Percentiles rank a stretch among this genome's conserved stretches.
Evolutionary conservation across 1,140 invertebrate genomes (phyloP).

Genomic region (Drosophila obscura): DNA sequence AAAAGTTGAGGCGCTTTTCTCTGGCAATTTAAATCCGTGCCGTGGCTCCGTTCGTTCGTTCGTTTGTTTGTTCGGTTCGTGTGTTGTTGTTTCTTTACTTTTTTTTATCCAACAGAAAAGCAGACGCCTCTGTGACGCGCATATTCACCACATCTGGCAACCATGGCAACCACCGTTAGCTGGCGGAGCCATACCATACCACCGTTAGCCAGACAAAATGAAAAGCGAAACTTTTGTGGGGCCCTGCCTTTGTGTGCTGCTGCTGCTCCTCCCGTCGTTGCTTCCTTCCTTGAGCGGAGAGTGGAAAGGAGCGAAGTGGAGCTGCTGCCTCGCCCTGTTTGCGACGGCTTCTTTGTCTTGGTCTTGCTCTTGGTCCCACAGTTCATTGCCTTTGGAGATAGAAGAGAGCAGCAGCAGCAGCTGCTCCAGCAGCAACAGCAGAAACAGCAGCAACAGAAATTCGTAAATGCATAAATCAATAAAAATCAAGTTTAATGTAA

Average conservation of each 20-base stretch:
- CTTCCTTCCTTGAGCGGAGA: conserved; percentile 4
- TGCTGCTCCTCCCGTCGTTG: neutral
- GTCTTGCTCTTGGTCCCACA: conserved; percentile 37
- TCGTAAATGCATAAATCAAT: conserved; percentile 50
- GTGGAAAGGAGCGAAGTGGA: neutral
- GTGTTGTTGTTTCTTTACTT: conserved; percentile 15
- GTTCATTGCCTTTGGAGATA: conserved; percentile 61
- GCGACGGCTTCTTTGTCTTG: conserved; percentile 50
- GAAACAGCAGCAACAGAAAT: conserved; percentile 1
- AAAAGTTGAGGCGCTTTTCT: conserved; percentile 16
- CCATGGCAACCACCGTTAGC: conserved; percentile 52
- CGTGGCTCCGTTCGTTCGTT: conserved; percentile 13
- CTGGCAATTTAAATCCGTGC: conserved; percentile 19
- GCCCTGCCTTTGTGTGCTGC: conserved; percentile 32
- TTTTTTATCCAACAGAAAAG: conserved; percentile 32
- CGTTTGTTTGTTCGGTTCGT: conserved; percentile 11
- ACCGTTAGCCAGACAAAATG: conserved; percentile 67
- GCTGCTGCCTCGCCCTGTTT: conserved; percentile 53
- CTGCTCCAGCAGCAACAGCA: neutral
- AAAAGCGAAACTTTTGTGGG: conserved; percentile 72
- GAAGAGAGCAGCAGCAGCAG: conserved; percentile 17
- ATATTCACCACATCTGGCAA: conserved; percentile 68
- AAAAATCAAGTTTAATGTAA: conserved; percentile 33
- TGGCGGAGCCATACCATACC: conserved; percentile 6
- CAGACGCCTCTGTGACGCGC: conserved; percentile 24